Evolutionary conservation across 2,113 vertebrate genomes (phyloP).

Genomic region (Sinocyclocheilus grahami): DNA sequence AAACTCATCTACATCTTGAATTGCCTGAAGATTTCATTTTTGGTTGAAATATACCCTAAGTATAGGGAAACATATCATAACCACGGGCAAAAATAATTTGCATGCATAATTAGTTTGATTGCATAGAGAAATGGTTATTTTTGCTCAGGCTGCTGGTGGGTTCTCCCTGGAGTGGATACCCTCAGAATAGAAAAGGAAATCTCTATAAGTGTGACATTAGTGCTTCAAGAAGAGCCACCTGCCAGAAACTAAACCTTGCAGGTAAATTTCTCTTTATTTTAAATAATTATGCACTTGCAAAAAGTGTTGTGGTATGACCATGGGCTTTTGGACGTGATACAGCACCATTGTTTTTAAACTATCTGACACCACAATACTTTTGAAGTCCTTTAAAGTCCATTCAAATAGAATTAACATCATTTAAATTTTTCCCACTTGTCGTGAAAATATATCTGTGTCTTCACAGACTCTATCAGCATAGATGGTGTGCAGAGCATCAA

Average conservation of each 20-base stretch:
- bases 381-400: neutral
- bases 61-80: neutral
- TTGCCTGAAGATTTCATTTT: neutral
- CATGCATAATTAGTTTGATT: neutral
- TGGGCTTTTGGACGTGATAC: neutral
- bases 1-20: neutral
- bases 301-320: neutral
- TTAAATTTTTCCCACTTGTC: neutral
- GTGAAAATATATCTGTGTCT: neutral
- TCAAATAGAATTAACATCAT: too few species aligned
- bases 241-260: conserved; percentile 77
- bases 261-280: conserved; percentile 62
- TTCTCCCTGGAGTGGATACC: conserved; percentile 84
- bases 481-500: conserved; percentile 42
- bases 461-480: conserved; percentile 41
- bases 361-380: neutral
- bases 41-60: neutral
- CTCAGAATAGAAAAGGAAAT: conserved; percentile 79
- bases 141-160: conserved; percentile 79
- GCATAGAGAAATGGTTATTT: neutral
- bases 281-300: neutral
- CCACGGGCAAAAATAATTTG: neutral
- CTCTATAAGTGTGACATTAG: conserved; percentile 78
- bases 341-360: too few species aligned
- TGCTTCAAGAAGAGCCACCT: conserved; percentile 49